phyloP scores from a whole-genome alignment of 1,140 invertebrate species.

The Ridgeia piscesae region DNA sequence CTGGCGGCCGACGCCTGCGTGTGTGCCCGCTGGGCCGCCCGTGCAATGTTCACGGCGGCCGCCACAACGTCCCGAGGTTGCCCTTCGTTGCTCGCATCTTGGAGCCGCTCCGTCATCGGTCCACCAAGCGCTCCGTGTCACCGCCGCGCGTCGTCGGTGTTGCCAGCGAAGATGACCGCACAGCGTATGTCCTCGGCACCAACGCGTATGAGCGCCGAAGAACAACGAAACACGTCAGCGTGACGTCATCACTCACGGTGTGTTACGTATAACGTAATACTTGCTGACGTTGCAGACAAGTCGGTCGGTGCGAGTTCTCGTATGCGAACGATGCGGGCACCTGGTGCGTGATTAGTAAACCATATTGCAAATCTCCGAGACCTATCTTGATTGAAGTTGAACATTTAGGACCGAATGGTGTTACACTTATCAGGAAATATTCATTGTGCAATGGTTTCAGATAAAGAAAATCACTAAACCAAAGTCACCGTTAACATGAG shows the following conservation, averaged over 20 bases:
- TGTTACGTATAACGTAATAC: neutral
- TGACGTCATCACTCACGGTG: neutral
- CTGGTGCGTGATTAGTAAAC: neutral
- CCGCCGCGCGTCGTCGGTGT: neutral
- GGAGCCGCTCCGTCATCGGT: neutral
- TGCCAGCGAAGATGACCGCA: neutral
- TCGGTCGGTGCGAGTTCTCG: neutral
- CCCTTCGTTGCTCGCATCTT: neutral
- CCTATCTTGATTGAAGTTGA: neutral
- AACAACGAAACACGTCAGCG: neutral
- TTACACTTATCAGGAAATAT: too few species aligned
- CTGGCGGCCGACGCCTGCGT: neutral
- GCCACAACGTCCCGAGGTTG: neutral
- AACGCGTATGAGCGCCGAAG: neutral
- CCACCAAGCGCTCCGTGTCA: neutral
- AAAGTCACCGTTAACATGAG: too few species aligned
- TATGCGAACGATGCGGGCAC: neutral
- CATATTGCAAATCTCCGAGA: neutral
- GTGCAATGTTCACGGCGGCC: neutral
- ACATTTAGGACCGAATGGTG: too few species aligned
- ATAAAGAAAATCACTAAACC: too few species aligned
- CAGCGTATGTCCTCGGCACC: neutral
- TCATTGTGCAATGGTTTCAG: too few species aligned
- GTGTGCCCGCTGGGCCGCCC: neutral
- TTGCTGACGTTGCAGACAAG: neutral